Conservation (phyloP, 1,140 invertebrate species). For the Danaus melanippus region DNA sequence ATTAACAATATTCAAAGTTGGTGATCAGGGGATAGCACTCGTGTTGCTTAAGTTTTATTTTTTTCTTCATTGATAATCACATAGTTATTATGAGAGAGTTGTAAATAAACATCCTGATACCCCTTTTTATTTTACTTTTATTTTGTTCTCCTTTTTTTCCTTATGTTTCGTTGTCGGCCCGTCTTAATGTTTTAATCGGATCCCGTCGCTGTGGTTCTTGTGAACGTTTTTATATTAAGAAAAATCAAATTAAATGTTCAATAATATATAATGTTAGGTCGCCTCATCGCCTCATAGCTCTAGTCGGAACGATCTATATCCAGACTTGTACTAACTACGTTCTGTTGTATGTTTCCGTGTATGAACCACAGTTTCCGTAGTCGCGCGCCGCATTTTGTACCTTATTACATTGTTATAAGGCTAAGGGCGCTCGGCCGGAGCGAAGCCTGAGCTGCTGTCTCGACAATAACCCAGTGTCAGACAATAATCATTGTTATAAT, state of each 20-base stretch:
- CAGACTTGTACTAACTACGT: slow-evolving; percentile 1
- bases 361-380: slow-evolving; percentile 15
- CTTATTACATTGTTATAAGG: slow-evolving; percentile 32
- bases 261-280: too few relatives aligned
- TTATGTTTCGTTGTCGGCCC: slow-evolving; percentile 20
- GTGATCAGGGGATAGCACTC: slow-evolving; percentile 58
- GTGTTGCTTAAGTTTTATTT: slow-evolving; percentile 49
- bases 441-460: slow-evolving; percentile 65
- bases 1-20: slow-evolving; percentile 63
- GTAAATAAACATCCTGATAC: slow-evolving; percentile 71
- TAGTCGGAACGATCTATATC: not conserved
- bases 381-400: slow-evolving; percentile 20
- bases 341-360: slow-evolving; percentile 5
- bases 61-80: slow-evolving; percentile 62
- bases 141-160: slow-evolving; percentile 35
- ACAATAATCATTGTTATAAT: slow-evolving; percentile 69
- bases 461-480: slow-evolving; percentile 71
- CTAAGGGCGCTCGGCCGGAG: slow-evolving; percentile 25
- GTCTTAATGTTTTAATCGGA: slow-evolving; percentile 3
- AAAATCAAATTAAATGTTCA: too few relatives aligned
- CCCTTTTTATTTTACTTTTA: slow-evolving; percentile 67
- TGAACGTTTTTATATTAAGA: not conserved
- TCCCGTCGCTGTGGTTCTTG: slow-evolving; percentile 15
- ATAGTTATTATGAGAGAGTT: slow-evolving; percentile 66
- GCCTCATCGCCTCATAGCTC: too few relatives aligned